Conservation (phyloP, 2,888 invertebrate species). For the Matsumyia berberina region DNA sequence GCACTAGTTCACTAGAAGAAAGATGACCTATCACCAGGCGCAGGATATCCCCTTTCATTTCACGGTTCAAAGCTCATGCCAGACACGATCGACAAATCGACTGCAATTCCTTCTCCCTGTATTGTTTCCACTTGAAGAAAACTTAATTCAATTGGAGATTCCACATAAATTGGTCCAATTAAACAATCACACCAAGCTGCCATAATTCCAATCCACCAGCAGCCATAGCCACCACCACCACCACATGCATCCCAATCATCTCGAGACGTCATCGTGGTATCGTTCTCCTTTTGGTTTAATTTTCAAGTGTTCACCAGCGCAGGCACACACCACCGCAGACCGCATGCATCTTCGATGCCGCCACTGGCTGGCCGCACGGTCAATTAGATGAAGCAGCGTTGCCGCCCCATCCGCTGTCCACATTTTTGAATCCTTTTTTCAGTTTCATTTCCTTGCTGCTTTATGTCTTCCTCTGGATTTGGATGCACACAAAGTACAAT, state of each 20-base stretch:
- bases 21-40: no score
- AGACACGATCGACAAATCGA: no score
- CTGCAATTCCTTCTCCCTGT: no score
- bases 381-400: conserved; percentile 58
- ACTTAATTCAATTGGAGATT: conserved; percentile 45
- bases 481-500: conserved; percentile 57
- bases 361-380: conserved; percentile 45
- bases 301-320: conserved; percentile 52
- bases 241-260: conserved; percentile 11
- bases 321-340: conserved; percentile 2
- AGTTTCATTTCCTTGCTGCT: conserved; percentile 15
- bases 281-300: conserved; percentile 41
- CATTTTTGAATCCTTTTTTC: conserved; percentile 52
- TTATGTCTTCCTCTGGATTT: conserved; percentile 1
- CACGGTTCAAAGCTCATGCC: no score
- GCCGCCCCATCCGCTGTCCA: conserved; percentile 42
- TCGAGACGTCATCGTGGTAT: conserved; percentile 5
- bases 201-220: conserved; percentile 11
- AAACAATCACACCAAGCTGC: conserved; percentile 54
- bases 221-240: background rate
- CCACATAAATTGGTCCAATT: conserved; percentile 61
- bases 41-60: no score
- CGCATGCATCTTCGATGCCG: conserved; percentile 31
- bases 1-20: no score
- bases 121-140: background rate